These are phyloP conservation scores for Scaptomyza tumidula DNA, from an alignment of 2,888 invertebrate genomes.

Conservation along the genomic window DNA sequence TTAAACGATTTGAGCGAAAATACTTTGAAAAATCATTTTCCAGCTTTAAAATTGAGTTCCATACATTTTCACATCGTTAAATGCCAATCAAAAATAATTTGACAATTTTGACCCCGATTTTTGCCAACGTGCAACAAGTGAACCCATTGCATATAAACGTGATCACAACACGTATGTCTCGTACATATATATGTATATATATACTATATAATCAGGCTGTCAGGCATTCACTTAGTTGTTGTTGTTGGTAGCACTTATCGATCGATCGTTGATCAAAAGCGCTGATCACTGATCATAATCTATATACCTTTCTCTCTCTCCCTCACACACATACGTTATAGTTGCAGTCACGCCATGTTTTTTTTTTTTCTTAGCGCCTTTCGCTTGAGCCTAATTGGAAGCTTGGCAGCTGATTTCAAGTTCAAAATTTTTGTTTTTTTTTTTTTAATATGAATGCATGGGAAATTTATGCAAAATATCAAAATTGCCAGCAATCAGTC, in stretches of 20 bases:
- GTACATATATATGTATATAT: background rate
- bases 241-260: slow-evolving; percentile 35
- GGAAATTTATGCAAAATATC: slow-evolving; percentile 65
- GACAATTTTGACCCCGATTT: background rate
- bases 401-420: slow-evolving; percentile 58
- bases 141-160: background rate
- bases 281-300: slow-evolving; percentile 29
- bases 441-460: slow-evolving; percentile 44
- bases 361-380: slow-evolving; percentile 32
- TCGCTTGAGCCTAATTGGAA: slow-evolving; percentile 54
- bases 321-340: slow-evolving; percentile 8
- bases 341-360: slow-evolving; percentile 29
- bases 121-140: background rate
- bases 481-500: slow-evolving; percentile 69
- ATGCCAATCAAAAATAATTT: background rate
- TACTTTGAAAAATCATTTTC: too few species aligned
- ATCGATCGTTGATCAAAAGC: slow-evolving; percentile 18
- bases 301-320: slow-evolving; percentile 15
- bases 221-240: slow-evolving; percentile 25
- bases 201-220: slow-evolving; percentile 15
- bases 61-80: background rate
- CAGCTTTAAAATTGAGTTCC: too few species aligned
- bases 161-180: slow-evolving; percentile 3
- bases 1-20: too few species aligned
- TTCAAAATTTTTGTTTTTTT: slow-evolving; percentile 54